Percentiles rank a stretch among this genome's conserved stretches.
These are phyloP conservation scores for Littorina saxatilis DNA, from an alignment of 1,140 invertebrate genomes.

Conservation along the genomic window DNA sequence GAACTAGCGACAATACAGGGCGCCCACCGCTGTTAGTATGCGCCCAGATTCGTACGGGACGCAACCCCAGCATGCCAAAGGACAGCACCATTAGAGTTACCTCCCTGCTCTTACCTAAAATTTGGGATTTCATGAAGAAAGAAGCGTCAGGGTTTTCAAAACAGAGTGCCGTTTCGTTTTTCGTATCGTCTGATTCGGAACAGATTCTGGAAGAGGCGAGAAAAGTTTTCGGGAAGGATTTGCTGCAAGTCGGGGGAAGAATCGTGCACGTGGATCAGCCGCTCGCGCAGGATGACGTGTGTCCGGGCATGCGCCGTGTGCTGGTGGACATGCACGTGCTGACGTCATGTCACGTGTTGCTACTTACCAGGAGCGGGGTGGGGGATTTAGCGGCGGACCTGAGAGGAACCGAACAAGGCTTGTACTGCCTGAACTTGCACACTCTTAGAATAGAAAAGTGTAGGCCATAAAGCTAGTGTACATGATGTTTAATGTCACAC, in stretches of 20 bases:
- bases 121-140: constrained; percentile 26
- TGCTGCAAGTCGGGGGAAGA: constrained; percentile 9
- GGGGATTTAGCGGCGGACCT: background rate
- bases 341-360: constrained; percentile 13
- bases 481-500: background rate
- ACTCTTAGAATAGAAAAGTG: background rate
- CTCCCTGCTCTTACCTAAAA: background rate
- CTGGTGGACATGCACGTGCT: constrained; percentile 33
- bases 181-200: constrained; percentile 39
- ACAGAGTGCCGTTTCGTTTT: constrained; percentile 6
- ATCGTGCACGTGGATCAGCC: constrained; percentile 36
- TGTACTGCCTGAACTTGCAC: background rate
- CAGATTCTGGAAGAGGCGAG: background rate
- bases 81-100: background rate
- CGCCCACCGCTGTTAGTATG: constrained; percentile 9
- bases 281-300: background rate
- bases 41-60: constrained; percentile 37
- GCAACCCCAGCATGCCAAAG: constrained; percentile 21
- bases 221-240: background rate
- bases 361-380: constrained; percentile 4
- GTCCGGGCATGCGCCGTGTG: constrained; percentile 13
- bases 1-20: background rate
- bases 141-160: too few species aligned
- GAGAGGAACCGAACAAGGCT: background rate
- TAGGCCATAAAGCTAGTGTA: background rate